These are phyloP conservation scores for Eledone cirrhosa DNA, from an alignment of 2,888 invertebrate genomes.

Conservation along the genomic window DNA sequence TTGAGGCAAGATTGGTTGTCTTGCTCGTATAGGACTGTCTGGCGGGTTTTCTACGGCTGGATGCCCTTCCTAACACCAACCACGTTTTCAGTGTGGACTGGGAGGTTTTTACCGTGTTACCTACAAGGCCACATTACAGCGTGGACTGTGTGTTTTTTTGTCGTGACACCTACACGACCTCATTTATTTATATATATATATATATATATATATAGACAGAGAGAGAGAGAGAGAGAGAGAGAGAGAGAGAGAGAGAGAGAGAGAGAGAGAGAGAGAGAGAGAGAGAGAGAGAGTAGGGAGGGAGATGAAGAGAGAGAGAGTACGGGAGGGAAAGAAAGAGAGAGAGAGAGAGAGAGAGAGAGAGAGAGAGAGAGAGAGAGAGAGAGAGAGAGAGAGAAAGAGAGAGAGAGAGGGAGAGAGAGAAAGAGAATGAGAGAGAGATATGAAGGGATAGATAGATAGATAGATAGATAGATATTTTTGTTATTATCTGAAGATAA, in stretches of 20 bases:
- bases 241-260: background rate
- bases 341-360: background rate
- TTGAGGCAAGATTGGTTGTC: no score
- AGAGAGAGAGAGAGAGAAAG: background rate
- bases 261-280: background rate
- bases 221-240: background rate
- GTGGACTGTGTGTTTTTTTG: no score
- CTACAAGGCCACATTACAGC: no score
- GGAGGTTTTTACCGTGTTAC: no score
- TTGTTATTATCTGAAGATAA: background rate
- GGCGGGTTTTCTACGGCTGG: no score
- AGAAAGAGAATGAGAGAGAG: background rate
- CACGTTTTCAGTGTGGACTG: no score
- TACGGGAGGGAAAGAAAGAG: background rate
- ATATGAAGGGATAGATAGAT: background rate
- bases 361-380: background rate
- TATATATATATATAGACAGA: no score
- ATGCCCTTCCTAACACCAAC: no score
- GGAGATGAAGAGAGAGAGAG: background rate
- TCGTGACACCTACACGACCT: no score
- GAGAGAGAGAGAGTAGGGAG: background rate
- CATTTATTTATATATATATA: no score
- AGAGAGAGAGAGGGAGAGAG: background rate
- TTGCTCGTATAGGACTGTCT: no score
- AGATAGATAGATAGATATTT: background rate